Evolutionary conservation across 2,113 vertebrate species (phyloP).

Genomic region (Chinchilla lanigera): DNA sequence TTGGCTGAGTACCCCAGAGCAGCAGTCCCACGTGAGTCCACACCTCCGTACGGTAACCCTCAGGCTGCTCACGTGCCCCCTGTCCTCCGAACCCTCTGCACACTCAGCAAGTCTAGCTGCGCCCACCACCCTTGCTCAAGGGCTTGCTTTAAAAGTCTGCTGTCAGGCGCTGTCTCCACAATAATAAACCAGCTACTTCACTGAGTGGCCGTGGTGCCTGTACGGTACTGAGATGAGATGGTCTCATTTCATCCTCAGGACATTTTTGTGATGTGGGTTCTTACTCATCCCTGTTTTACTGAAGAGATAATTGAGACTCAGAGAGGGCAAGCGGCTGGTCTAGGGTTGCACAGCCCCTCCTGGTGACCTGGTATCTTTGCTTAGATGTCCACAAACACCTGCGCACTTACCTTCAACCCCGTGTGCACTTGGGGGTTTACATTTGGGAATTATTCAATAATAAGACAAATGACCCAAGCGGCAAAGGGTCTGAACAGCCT

Average conservation of each 20-base stretch:
- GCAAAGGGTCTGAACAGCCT: neutral
- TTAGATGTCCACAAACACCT: neutral
- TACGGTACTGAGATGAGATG: neutral
- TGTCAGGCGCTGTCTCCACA: neutral
- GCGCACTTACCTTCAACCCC: neutral
- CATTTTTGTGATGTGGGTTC: neutral
- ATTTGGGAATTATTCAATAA: neutral
- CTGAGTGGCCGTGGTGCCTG: neutral
- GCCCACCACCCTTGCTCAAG: neutral
- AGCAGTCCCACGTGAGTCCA: neutral
- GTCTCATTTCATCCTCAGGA: neutral
- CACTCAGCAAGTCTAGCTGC: neutral
- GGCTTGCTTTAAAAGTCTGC: neutral
- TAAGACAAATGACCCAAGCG: neutral
- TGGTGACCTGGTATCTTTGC: too few species aligned
- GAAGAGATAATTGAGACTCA: neutral
- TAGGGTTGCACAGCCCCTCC: neutral
- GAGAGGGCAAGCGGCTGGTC: neutral
- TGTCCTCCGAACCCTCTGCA: too few species aligned
- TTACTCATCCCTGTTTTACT: neutral
- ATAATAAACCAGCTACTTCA: neutral
- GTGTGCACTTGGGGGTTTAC: neutral
- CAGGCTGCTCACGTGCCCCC: accelerated
- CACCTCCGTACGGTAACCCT: neutral
- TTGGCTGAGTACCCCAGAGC: neutral